Evolutionary conservation across 2,888 invertebrate genomes (phyloP).

Genomic region (Aphodius sticticus): DNA sequence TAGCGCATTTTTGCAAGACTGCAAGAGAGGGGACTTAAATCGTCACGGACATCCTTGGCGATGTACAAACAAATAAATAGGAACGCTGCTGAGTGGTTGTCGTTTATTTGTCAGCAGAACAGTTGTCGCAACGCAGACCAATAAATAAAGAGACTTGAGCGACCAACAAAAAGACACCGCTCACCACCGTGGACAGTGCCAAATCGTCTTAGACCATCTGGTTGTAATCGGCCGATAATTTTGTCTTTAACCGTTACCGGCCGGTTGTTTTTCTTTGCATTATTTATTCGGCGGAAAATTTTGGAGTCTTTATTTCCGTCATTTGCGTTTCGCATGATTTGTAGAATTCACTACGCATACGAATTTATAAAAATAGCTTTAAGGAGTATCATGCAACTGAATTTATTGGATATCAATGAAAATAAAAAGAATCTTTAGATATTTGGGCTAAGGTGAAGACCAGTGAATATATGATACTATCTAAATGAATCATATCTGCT

Average conservation of each 20-base stretch:
- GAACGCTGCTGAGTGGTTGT: conserved; percentile 7
- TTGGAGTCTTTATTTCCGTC: background rate
- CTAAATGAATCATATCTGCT: too few species aligned
- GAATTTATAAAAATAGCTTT: too few species aligned
- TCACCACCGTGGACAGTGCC: conserved; percentile 16
- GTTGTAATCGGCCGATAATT: conserved; percentile 10
- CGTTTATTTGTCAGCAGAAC: conserved; percentile 24
- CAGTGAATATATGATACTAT: too few species aligned
- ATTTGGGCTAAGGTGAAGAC: too few species aligned
- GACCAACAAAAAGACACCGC: conserved; percentile 11
- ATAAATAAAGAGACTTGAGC: conserved; percentile 18
- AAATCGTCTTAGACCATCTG: conserved; percentile 22
- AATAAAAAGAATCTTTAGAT: background rate
- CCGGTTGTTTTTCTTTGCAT: background rate
- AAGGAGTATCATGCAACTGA: background rate
- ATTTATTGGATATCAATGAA: background rate
- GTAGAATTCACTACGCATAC: background rate
- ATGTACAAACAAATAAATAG: background rate
- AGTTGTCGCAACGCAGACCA: conserved; percentile 17
- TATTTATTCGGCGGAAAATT: background rate
- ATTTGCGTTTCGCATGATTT: background rate
- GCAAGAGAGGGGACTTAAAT: background rate
- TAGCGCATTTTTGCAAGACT: background rate
- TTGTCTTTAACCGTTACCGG: background rate
- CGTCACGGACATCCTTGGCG: conserved; percentile 19